Base-by-base conservation (phyloP, 2,888 invertebrate species). In the Volucella inanis region DNA sequence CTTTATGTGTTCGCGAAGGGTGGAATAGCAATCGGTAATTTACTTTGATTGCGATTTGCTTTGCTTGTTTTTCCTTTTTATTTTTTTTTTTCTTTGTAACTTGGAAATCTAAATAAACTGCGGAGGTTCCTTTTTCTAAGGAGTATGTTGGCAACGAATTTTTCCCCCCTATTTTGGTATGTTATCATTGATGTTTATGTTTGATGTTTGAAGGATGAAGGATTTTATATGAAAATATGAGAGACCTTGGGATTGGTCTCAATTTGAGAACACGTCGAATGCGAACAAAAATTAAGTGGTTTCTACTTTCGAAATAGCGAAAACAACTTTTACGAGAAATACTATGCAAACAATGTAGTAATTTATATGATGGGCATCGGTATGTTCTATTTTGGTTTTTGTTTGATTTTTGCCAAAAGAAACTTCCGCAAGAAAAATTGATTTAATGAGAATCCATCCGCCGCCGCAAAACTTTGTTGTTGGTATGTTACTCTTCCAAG, bases 41-140 rank as follows among this genome's bases (percentile, higher is more conserved):
- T 76, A 68, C 68, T 68, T 68, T 76, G 76, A 76, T 76, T 76
- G 76, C 61, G 76, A 68, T 54, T 68, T 61, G 45, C 50, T 67
- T 65, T 67, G 11, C 39, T 41, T 65, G 14, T 41, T 14, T 38
- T 57, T 15, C 38, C 4, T 10, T n/a, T 10, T 41, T 59, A 11
- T 31, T 57, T 45, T 47, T 57, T 68, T 41, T 64, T 15, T 2
- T 43, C n/a, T 15, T 22, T 55, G 31, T 9, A 31, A 59, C 55
- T n/a, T 38, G 31, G 75, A 76, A 57, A 67, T 65, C 43, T 52
- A 67, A 76, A 76, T 76, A 55, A 67, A 75, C n/a, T 10, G n/a
- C 43, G 3, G 15, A 18, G 31, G 3, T 54, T 49, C 18, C n/a
- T 11, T n/a, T 67, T 31, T 3, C 10, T 50, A 39, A 38, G 49